phyloP scores from a whole-genome alignment of 2,888 invertebrate genomes.

The Eueremaeus valkanovi region DNA sequence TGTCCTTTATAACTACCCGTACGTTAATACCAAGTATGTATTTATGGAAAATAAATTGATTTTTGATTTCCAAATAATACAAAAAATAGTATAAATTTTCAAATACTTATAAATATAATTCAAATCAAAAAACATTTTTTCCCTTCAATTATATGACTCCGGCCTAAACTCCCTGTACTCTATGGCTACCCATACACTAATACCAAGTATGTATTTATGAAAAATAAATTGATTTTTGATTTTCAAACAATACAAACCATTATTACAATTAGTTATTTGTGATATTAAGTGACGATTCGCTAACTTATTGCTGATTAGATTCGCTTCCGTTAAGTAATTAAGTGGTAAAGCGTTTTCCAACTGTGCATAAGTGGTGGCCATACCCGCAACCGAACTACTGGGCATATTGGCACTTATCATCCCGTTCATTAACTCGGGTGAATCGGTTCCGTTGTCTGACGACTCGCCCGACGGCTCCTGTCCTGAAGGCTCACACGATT shows the following conservation, averaged over 20 bases:
- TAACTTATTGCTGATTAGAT: slow-evolving; percentile 7
- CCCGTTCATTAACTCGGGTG: not conserved
- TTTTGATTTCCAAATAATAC: too few species aligned
- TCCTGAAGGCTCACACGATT: not conserved
- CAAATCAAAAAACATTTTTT: too few species aligned
- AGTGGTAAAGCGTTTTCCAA: slow-evolving; percentile 25
- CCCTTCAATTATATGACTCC: too few species aligned
- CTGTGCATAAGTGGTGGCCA: slow-evolving; percentile 22
- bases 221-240: too few species aligned
- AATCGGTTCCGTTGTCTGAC: slow-evolving; percentile 5
- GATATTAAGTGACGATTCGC: slow-evolving; percentile 2
- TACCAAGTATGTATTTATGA: too few species aligned
- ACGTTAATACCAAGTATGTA: too few species aligned
- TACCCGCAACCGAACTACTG: not conserved
- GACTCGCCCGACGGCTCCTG: not conserved
- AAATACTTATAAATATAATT: too few species aligned
- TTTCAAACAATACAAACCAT: slow-evolving; percentile 17
- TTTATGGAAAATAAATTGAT: too few species aligned
- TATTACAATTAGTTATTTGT: not conserved
- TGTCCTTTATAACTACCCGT: too few species aligned
- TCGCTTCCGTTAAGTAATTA: slow-evolving; percentile 6
- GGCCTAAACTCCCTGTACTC: too few species aligned
- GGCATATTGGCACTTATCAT: not conserved
- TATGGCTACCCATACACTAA: too few species aligned
- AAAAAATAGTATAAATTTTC: too few species aligned